phyloP scores from a whole-genome alignment of 2,888 invertebrate species.

The Rhopalosiphum nymphaeae region DNA sequence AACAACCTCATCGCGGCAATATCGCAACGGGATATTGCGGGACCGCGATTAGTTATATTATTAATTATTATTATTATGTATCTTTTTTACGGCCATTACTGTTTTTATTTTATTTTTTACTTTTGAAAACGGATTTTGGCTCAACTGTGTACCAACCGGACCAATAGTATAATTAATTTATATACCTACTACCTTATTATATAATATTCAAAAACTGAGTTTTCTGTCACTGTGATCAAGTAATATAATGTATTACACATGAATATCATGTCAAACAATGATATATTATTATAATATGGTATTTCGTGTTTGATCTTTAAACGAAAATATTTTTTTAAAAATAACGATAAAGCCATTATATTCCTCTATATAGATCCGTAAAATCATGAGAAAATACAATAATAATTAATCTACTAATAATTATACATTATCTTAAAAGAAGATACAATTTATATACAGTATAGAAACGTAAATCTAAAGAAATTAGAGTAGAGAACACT shows the following conservation, averaged over 20 bases:
- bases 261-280: not conserved
- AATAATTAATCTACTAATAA: not conserved
- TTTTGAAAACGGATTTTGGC: constrained; percentile 28
- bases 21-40: not conserved
- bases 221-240: constrained; percentile 37
- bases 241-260: not conserved
- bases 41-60: not conserved
- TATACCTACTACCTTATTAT: not conserved
- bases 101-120: constrained; percentile 5
- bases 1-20: not conserved
- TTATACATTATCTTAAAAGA: not conserved
- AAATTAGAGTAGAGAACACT: not conserved
- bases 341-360: not conserved
- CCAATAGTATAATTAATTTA: constrained; percentile 43
- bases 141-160: constrained; percentile 52
- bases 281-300: not conserved
- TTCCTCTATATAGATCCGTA: not conserved
- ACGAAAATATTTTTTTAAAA: not conserved
- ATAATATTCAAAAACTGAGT: constrained; percentile 7
- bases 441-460: not conserved
- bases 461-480: not conserved
- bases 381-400: not conserved
- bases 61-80: not conserved
- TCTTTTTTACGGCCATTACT: not conserved
- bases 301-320: not conserved